Evolutionary conservation across 2,888 invertebrate species (phyloP), one percentile per base, ranked within the genome.

Genomic region (Candidula unifasciata): DNA sequence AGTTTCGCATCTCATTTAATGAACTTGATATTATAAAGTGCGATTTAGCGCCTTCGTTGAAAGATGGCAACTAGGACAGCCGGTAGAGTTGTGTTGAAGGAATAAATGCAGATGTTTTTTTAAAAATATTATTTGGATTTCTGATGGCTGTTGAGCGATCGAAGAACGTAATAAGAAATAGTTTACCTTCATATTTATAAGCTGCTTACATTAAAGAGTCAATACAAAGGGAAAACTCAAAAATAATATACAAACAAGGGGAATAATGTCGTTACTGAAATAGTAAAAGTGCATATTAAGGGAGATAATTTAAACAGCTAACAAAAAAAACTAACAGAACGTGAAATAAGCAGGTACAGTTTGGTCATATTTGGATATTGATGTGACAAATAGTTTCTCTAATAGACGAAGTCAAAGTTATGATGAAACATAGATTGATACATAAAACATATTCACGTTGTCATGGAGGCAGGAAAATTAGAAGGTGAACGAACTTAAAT

Each of bases 1-100:
- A 52, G 74, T 52, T 52, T 74, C 54, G n/a, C 21, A 74, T 52
- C 74, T 74, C 35, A 74, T 74, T 74, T 74, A 74, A 52, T n/a
- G 54, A 74, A n/a, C 27, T 52, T n/a, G 33, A 52, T 33, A 78
- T 78, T 30, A 44, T 44, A 24, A 78, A 60, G 18, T n/a, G 64
- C 60, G 60, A 35, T 78, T 78, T 78, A 78, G 60, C 30, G 27
- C 35, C 33, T 21, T 27, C 24, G 27, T 27, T 27, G 54, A 21
- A 37, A 64, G 78, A 35, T 78, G 78, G 64, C 33, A 76, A 64
- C 33, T 78, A 44, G 18, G 16, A 21, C 57, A 30, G 30, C 8
- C 54, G n/a, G 27, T 3, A 3, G 24, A 27, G 52, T 6, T 21
- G 3, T 37, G n/a, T 76, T 3, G 27, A 76, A 21, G 30, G n/a